Conservation (phyloP, 2,888 invertebrate species). For the Homarus gammarus region DNA sequence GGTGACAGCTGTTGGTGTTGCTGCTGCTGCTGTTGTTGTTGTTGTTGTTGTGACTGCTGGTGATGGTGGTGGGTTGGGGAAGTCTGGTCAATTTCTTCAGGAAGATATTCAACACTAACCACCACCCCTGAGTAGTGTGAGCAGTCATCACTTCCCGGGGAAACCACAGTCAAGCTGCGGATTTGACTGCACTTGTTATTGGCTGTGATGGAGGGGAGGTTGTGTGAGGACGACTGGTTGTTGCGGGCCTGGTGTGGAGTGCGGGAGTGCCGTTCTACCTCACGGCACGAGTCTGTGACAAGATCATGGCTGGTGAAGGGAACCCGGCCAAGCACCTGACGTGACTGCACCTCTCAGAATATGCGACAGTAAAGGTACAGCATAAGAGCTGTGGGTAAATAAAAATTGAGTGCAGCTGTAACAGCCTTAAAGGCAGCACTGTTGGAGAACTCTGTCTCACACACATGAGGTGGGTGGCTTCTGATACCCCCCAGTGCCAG, state of each 20-base stretch:
- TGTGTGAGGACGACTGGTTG: not conserved
- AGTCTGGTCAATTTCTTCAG: slow-evolving; percentile 49
- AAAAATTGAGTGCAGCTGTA: slow-evolving; percentile 81
- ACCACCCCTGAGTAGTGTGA: slow-evolving; percentile 76
- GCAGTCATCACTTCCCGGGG: slow-evolving; percentile 58
- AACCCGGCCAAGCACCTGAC: slow-evolving; percentile 77
- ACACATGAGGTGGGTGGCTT: slow-evolving; percentile 77
- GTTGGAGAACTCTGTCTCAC: slow-evolving; percentile 81
- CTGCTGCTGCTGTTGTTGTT: slow-evolving; percentile 14
- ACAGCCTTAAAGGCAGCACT: slow-evolving; percentile 80
- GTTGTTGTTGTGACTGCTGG: slow-evolving; percentile 1
- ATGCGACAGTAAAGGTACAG: slow-evolving; percentile 80
- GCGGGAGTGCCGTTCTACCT: slow-evolving; percentile 25
- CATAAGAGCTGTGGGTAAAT: slow-evolving; percentile 81
- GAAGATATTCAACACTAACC: slow-evolving; percentile 77
- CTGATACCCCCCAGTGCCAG: slow-evolving; percentile 77
- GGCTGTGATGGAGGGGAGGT: slow-evolving; percentile 16
- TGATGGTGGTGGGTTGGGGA: slow-evolving; percentile 21
- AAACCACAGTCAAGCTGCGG: slow-evolving; percentile 49
- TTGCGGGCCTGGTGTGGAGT: not conserved
- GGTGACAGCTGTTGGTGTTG: slow-evolving; percentile 28
- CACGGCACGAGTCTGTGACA: slow-evolving; percentile 61
- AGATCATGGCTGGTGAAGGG: slow-evolving; percentile 54
- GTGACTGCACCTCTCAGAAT: slow-evolving; percentile 80
- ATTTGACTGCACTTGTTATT: slow-evolving; percentile 34